Conservation (phyloP, 1,140 invertebrate species). For the Leptoteleia sp. region DNA sequence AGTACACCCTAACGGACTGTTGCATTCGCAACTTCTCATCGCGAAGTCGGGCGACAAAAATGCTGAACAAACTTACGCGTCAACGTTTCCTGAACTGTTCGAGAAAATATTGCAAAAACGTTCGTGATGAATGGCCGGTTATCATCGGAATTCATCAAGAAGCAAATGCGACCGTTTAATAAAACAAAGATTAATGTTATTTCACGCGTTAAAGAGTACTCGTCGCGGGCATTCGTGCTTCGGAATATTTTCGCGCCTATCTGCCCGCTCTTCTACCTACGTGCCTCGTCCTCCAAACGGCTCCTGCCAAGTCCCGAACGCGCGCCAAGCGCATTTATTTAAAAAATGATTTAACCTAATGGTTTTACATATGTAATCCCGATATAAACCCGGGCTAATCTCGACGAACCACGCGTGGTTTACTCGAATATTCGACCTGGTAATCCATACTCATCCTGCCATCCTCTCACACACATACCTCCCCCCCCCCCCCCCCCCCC, state of each 20-base stretch:
- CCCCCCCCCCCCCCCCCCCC: too few relatives aligned
- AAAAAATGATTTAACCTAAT: conserved; percentile 82
- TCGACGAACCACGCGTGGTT: conserved; percentile 77
- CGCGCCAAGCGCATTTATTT: conserved; percentile 74
- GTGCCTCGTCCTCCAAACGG: conserved; percentile 36
- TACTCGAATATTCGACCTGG: conserved; percentile 71
- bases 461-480: conserved; percentile 20
- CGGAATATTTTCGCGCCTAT: conserved; percentile 72
- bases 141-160: conserved; percentile 57
- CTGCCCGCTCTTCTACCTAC: conserved; percentile 61
- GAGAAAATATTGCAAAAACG: conserved; percentile 25
- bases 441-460: conserved; percentile 69
- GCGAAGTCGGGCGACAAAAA: conserved; percentile 22
- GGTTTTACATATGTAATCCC: conserved; percentile 81
- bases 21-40: conserved; percentile 2
- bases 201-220: conserved; percentile 36
- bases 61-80: conserved; percentile 36
- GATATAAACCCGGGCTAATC: conserved; percentile 81
- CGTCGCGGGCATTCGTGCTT: conserved; percentile 64
- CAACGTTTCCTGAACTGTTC: conserved; percentile 37
- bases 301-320: conserved; percentile 52
- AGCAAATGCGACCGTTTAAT: conserved; percentile 60
- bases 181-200: conserved; percentile 67
- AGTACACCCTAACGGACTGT: conserved; percentile 16
- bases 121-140: conserved; percentile 31